These are phyloP conservation scores for Drosophila vallismaia DNA, from an alignment of 2,888 invertebrate genomes.

Conservation along the genomic window DNA sequence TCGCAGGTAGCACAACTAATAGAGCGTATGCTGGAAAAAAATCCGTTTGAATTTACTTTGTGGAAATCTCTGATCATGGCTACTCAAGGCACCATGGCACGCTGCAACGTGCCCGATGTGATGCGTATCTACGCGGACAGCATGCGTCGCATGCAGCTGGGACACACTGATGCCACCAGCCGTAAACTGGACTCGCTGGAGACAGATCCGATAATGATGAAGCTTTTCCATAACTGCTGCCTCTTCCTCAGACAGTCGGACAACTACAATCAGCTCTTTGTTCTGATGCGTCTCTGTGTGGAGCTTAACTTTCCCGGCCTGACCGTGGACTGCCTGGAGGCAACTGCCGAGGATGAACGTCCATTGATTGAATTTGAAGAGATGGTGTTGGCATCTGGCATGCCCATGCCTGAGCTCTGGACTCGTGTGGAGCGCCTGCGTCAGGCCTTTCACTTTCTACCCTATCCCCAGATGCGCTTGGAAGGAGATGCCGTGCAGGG, in stretches of 20 bases:
- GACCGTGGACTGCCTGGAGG: conserved; percentile 80
- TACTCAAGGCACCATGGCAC: conserved; percentile 86
- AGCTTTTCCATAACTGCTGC: conserved; percentile 84
- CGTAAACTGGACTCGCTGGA: conserved; percentile 18
- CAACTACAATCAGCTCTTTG: conserved; percentile 90
- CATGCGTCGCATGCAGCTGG: conserved; percentile 82
- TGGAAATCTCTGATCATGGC: conserved; percentile 82
- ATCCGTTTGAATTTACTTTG: conserved; percentile 80
- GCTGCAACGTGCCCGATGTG: conserved; percentile 86
- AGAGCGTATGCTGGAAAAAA: conserved; percentile 68
- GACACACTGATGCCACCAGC: conserved; percentile 39
- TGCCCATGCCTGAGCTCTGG: conserved; percentile 91
- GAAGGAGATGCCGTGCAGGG: conserved; percentile 37
- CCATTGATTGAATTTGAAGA: conserved; percentile 86
- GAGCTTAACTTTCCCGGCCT: conserved; percentile 87
- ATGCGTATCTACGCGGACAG: conserved; percentile 85
- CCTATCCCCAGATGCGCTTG: conserved; percentile 80
- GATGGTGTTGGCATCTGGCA: conserved; percentile 86
- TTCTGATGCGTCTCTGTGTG: conserved; percentile 88
- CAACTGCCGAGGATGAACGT: conserved; percentile 73
- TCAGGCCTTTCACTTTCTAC: conserved; percentile 89
- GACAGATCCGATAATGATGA: conserved; percentile 81
- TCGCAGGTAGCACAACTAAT: conserved; percentile 56
- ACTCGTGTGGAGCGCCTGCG: conserved; percentile 89
- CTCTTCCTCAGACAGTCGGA: conserved; percentile 89